phyloP scores from a whole-genome alignment of 2,888 invertebrate genomes.

The Tachina lurida region DNA sequence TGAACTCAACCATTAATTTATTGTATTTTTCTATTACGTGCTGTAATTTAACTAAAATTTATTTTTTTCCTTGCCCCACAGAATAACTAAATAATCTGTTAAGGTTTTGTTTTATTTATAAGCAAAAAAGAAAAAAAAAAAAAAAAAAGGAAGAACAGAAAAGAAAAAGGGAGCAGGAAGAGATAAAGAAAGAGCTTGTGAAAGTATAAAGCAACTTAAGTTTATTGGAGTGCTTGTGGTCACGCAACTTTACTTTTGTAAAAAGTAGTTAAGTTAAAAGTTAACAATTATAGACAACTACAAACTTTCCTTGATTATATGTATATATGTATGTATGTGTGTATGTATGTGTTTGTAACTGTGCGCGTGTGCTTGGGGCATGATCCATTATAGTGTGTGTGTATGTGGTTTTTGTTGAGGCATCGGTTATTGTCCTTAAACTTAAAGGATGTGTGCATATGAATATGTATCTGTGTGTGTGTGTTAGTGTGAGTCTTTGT shows the following conservation, averaged over 20 bases:
- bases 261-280: conserved; percentile 64
- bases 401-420: conserved; percentile 12
- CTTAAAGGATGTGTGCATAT: conserved; percentile 3
- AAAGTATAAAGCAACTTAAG: conserved; percentile 52
- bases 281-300: conserved; percentile 64
- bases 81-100: conserved; percentile 7
- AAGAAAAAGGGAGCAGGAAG: background rate
- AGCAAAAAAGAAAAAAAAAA: background rate
- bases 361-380: background rate
- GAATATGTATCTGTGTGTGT: background rate
- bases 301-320: conserved; percentile 6
- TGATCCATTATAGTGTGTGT: background rate
- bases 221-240: conserved; percentile 68
- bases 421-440: conserved; percentile 29
- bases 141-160: too few relatives aligned
- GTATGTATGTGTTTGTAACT: background rate
- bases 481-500: background rate
- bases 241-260: conserved; percentile 64
- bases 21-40: background rate
- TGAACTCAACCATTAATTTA: background rate
- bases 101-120: background rate
- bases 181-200: conserved; percentile 17
- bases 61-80: background rate
- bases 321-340: background rate
- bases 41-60: conserved; percentile 13